Evolutionary conservation across 2,888 invertebrate genomes (phyloP).

Genomic region (Leucophora obtusa): DNA sequence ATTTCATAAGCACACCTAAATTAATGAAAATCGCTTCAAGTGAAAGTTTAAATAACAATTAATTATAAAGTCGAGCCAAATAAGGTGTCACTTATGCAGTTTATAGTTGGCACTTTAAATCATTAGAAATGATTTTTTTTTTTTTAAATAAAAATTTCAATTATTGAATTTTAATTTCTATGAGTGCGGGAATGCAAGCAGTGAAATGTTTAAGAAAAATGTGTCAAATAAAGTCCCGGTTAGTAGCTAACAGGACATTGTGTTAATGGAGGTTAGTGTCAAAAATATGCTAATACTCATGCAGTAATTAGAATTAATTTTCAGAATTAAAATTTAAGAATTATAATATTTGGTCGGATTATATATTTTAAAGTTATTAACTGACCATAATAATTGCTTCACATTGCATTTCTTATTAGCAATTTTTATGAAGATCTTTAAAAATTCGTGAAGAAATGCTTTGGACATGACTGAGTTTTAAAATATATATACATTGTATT

Average conservation of each 20-base stretch:
- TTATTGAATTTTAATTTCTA: background rate
- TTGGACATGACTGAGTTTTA: background rate
- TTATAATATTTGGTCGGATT: no score
- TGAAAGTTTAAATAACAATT: constrained; percentile 52
- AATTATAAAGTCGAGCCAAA: constrained; percentile 59
- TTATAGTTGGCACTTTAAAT: constrained; percentile 52
- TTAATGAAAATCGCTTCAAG: constrained; percentile 34
- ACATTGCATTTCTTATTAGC: background rate
- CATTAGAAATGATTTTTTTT: constrained; percentile 46
- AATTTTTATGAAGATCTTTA: background rate
- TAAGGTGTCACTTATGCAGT: constrained; percentile 58
- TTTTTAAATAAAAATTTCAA: constrained; percentile 6
- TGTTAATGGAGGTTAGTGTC: no score
- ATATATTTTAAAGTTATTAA: no score
- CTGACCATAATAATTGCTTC: no score
- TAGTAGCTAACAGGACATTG: no score
- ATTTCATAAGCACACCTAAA: constrained; percentile 8
- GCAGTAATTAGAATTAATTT: no score
- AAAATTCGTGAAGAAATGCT: constrained; percentile 41
- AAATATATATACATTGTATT: constrained; percentile 9
- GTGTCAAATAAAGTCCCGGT: no score
- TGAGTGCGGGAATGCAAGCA: background rate
- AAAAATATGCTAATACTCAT: no score
- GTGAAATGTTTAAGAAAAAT: no score
- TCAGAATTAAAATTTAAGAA: no score